Evolutionary conservation across 1,140 invertebrate species (phyloP), one percentile per base, ranked within the genome.

Genomic region (Scaptomyza graminum): DNA sequence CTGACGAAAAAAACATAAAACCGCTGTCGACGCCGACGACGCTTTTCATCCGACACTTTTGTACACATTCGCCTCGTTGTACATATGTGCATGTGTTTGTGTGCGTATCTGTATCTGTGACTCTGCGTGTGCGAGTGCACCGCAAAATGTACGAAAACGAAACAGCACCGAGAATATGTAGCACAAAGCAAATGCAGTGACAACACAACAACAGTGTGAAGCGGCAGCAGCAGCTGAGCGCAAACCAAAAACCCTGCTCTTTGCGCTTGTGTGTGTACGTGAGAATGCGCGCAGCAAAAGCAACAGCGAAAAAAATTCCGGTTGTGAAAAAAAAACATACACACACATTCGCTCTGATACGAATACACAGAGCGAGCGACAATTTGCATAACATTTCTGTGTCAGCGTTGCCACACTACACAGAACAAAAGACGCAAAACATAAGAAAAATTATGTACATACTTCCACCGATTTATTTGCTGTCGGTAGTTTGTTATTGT

Each of bases 141-240:
- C 70, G 71, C 71, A 74, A 74, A 74, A 78, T 75, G 70, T 75
- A 81, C 70, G 73, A 84, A 74, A 52, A 59, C 15, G 56, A 64
- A 49, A 46, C 13, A 50, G 34, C 12, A 9, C 22, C 25, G 34
- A 70, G 68, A 80, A 84, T 76, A 57, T 69, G 68, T 67, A 73
- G 80, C 63, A 73, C 76, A 84, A 84, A 79, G 80, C 72, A 66
- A 83, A 84, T 84, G 80, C 80, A 84, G 65, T 79, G 80, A 84
- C 84, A 84, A 84, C 80, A 79, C 52, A 77, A 79, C 52, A 77
- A 75, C 73, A 69, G 47, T 52, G 15, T 34, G 61, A 51, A 70
- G 25, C 67, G 15, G 31, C 31, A 76, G 80, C 80, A 84, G 81
- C 80, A 84, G 81, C 80, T 84, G 80, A 84, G 37, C 39, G 49